Evolutionary conservation across 2,888 invertebrate species (phyloP).

Genomic region (Lordiphosa andalusiaca): DNA sequence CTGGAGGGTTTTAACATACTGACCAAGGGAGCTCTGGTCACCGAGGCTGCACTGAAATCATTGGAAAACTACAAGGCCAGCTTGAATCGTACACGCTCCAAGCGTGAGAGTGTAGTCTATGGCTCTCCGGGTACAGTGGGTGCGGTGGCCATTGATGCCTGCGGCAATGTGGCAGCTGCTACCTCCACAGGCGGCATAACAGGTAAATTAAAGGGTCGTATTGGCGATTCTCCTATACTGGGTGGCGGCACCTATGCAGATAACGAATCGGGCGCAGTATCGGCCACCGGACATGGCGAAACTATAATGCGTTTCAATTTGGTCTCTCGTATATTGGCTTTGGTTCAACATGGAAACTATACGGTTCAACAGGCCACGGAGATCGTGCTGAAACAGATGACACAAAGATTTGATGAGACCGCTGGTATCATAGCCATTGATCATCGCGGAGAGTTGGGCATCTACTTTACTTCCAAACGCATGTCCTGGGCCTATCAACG

Average conservation of each 20-base stretch:
- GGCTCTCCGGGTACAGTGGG: constrained; percentile 82
- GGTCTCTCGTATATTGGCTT: constrained; percentile 85
- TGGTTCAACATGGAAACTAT: constrained; percentile 83
- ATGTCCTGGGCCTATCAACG: constrained; percentile 87
- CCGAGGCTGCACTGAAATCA: constrained; percentile 83
- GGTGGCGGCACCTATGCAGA: constrained; percentile 90
- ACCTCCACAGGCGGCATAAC: constrained; percentile 93
- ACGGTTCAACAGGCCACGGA: constrained; percentile 84
- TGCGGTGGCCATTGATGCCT: constrained; percentile 88
- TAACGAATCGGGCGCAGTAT: constrained; percentile 86
- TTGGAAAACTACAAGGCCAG: constrained; percentile 80
- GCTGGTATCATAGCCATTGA: constrained; percentile 88
- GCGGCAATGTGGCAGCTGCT: constrained; percentile 88
- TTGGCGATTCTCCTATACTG: constrained; percentile 87
- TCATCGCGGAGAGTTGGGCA: constrained; percentile 84
- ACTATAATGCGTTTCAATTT: constrained; percentile 89
- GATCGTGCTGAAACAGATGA: constrained; percentile 85
- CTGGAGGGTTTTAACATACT: constrained; percentile 83
- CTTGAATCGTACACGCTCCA: constrained; percentile 1
- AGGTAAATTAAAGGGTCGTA: constrained; percentile 88
- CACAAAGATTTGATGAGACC: constrained; percentile 84
- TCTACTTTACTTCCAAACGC: constrained; percentile 85
- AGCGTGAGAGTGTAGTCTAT: background rate
- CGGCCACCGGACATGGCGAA: constrained; percentile 91
- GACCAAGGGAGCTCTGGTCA: constrained; percentile 84